Base-by-base conservation (phyloP, 2,888 invertebrate species). In the Cheilosia scutellata region DNA sequence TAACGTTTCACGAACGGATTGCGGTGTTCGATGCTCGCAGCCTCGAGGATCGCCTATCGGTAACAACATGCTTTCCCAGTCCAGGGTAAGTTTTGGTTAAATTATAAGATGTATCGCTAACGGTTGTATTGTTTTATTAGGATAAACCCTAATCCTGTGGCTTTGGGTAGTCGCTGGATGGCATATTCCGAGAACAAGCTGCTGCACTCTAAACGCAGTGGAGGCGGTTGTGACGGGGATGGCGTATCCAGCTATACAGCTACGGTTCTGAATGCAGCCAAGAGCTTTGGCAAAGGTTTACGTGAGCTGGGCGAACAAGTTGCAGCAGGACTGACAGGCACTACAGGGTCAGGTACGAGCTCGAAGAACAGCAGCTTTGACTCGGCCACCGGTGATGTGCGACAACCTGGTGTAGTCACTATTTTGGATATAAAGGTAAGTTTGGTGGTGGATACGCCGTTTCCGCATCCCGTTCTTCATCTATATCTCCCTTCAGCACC, bases 251-350 rank as follows among this genome's bases (percentile, higher is more conserved):
- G 96, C 91, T 97, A 97, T 89, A 98, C 98, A 57, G 98, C 98
- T 0, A 97, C 98, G 0, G 97, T 98, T 68, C 94, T 99, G 9
- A 97, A 98, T 93, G 98, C 98, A 1, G 98, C 98, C 20, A 98
- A 98, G 93, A 97, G 97, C 25, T 94, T 98, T 44, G 96, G 98
- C 77, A 97, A 98, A 92, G 98, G 98, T 0, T 93, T 98, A 68
- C 95, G 97, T 0, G 97, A 97, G 78, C 93, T 98, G 82, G 97
- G 98, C 13, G 98, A 98, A 93, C 97, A 96, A 57, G 97, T 98
- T 51, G 98, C 98, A 0, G 97, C 96, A 89, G 98, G 97, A 89
- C 92, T 98, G 62, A 96, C 97, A 0, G 98, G 97, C 44, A 94
- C 93, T 58, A 89, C 92, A 5, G 89, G 89, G n/a, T 94, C 93